Evolutionary conservation across 1,140 invertebrate genomes (phyloP).

Genomic region (Agrypnia vestita): DNA sequence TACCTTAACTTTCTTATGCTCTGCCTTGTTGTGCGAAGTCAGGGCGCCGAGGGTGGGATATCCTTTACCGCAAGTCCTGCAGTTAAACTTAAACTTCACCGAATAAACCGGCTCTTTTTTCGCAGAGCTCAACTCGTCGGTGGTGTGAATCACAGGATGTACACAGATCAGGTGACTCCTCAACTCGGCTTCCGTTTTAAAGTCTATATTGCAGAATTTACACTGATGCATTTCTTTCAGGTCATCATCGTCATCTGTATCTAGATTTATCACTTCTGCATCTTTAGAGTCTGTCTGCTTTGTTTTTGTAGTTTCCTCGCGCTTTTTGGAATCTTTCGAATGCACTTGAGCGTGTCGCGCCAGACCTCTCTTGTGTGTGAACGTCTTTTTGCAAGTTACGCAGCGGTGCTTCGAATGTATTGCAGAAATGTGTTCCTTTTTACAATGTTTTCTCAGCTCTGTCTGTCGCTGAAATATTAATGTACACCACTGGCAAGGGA

Average conservation of each 20-base stretch:
- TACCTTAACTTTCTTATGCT: conserved; percentile 42
- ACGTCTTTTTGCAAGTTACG: conserved; percentile 24
- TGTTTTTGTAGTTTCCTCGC: background rate
- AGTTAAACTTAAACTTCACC: conserved; percentile 50
- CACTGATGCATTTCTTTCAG: background rate
- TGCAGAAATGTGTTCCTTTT: background rate
- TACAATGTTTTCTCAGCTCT: conserved; percentile 39
- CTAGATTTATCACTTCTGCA: background rate
- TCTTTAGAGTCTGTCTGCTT: background rate
- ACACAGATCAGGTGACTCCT: conserved; percentile 12
- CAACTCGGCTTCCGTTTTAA: background rate
- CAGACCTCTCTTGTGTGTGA: background rate
- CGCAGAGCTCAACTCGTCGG: background rate
- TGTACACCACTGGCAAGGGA: conserved; percentile 45
- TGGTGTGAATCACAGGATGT: background rate
- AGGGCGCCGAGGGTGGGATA: conserved; percentile 43
- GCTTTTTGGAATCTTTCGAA: conserved; percentile 18
- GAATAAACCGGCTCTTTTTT: conserved; percentile 11
- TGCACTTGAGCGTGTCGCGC: conserved; percentile 22
- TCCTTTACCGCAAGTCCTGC: conserved; percentile 46
- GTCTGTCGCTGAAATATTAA: conserved; percentile 13
- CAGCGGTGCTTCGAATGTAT: conserved; percentile 30
- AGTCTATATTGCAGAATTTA: conserved; percentile 14
- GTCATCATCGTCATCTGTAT: background rate
- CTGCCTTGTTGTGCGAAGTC: conserved; percentile 35